Base-by-base conservation (phyloP, 1,140 invertebrate species). In the Euschistus heros region DNA sequence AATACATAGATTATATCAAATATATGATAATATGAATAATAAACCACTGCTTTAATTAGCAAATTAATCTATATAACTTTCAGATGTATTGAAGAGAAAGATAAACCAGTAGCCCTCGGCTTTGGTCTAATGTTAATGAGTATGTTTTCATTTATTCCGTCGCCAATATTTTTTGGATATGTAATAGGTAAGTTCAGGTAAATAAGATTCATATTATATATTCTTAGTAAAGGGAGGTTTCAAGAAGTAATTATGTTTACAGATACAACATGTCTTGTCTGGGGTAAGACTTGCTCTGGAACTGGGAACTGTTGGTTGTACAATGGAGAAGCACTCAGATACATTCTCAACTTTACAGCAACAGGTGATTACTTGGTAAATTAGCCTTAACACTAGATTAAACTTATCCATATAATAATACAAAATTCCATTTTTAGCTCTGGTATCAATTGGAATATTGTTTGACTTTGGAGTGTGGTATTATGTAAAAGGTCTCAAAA, bases 291-390 rank as follows among this genome's bases (percentile, higher is more conserved):
- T 13, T 87, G 86, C 70, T 77, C 80, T 6, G 82, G 82, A 60
- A 86, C 79, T 47, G 86, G 86, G 62, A 87, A 88, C 70, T 88
- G 86, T 72, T 88, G 86, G 86, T 73, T 87, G 0, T 88, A 86
- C 69, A 82, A 87, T 72, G 81, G 83, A 6, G 80, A 80, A 18
- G 26, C 77, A 22, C 74, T 87, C 69, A 78, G 84, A 71, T 84
- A 85, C 68, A 77, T 80, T 18, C 70, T 87, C 27, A 86, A 86
- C 73, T 82, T 84, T 57, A 86, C 82, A 17, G 82, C 86, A 27
- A 84, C 79, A 68, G 74, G 82, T 85, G 70, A 42, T 27, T 27
- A 18, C 17, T 50, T 1, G 0, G 14, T 50, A 2, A 6, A 6
- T 20, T 50, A 6, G 2, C n/a, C 6, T 2, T 50, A 20, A 20